Conservation (phyloP, 1,140 invertebrate genomes). For the Papilio dardanus region DNA sequence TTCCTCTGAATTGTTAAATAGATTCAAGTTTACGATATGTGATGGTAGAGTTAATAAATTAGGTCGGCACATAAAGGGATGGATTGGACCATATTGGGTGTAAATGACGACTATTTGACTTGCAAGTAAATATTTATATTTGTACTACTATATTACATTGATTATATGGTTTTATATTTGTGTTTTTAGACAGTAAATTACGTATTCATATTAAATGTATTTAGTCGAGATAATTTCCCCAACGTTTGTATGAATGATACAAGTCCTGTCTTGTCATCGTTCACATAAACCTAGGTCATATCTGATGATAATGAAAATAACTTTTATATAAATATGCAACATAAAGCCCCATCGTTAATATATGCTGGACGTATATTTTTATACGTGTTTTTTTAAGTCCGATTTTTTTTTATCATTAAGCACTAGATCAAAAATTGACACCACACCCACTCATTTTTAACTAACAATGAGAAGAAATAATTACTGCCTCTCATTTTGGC, state of each 20-base stretch:
- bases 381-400: not conserved
- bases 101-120: constrained; percentile 9
- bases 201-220: too few relatives aligned
- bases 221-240: too few relatives aligned
- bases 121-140: constrained; percentile 10
- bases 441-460: not conserved
- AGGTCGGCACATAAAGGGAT: not conserved
- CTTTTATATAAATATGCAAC: too few relatives aligned
- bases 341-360: too few relatives aligned
- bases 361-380: too few relatives aligned
- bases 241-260: not conserved
- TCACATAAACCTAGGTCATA: too few relatives aligned
- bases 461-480: not conserved
- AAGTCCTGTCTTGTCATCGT: too few relatives aligned
- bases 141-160: not conserved
- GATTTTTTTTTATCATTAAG: not conserved
- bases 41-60: constrained; percentile 12
- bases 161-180: not conserved
- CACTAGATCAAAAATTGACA: too few relatives aligned
- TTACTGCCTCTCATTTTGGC: not conserved
- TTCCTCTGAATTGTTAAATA: not conserved
- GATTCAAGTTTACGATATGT: not conserved
- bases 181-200: not conserved
- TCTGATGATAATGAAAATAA: too few relatives aligned
- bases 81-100: constrained; percentile 6